These are phyloP conservation scores for Anas platyrhynchos DNA, from an alignment of 2,113 vertebrate species.

Conservation along the genomic window DNA sequence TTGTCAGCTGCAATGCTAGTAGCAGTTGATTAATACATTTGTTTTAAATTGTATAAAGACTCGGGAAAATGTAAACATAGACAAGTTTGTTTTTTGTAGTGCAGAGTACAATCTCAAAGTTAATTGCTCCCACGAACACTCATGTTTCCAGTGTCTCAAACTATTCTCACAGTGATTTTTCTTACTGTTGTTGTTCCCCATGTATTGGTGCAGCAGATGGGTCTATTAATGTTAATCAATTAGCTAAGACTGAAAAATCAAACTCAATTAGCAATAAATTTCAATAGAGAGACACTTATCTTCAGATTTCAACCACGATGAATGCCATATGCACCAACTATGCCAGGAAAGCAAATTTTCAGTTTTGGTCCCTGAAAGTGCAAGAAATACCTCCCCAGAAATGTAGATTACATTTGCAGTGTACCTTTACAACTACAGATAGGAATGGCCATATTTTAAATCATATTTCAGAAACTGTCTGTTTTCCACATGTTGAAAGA, in stretches of 20 bases:
- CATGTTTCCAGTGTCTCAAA: constrained; percentile 21
- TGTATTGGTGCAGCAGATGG: constrained; percentile 52
- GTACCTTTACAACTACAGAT: not conserved
- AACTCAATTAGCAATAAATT: constrained; percentile 64
- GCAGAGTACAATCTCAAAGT: not conserved
- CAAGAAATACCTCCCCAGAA: not conserved
- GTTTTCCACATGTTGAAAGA: not conserved
- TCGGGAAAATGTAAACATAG: constrained; percentile 4
- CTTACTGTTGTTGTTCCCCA: constrained; percentile 2
- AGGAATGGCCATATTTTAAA: not conserved
- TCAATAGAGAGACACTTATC: constrained; percentile 22
- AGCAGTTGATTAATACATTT: constrained; percentile 39
- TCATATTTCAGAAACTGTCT: not conserved
- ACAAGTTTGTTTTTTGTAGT: constrained; percentile 2
- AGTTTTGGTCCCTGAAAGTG: not conserved
- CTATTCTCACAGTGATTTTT: constrained; percentile 51
- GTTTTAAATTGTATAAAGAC: constrained; percentile 32
- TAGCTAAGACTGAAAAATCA: constrained; percentile 65
- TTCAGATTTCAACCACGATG: not conserved
- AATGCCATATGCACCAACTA: constrained; percentile 13
- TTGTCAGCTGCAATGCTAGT: not conserved
- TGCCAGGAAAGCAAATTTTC: not conserved
- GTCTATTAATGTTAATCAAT: constrained; percentile 72
- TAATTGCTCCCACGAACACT: constrained; percentile 14
- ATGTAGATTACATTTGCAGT: not conserved